These are phyloP conservation scores for Dromaius novaehollandiae DNA, from an alignment of 2,113 vertebrate genomes.

Conservation along the genomic window DNA sequence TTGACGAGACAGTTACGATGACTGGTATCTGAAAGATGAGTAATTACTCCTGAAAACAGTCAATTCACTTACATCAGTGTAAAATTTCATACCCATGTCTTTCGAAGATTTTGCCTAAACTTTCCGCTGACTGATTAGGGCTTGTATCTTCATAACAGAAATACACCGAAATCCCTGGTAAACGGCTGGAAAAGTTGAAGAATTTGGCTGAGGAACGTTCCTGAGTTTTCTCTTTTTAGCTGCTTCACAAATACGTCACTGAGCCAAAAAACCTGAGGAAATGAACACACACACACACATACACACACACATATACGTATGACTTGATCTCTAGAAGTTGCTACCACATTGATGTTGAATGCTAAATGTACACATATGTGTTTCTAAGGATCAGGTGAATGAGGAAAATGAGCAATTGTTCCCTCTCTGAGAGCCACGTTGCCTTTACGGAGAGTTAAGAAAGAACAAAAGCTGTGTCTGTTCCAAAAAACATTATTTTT, in stretches of 20 bases:
- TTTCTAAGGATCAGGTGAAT: not conserved
- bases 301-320: not conserved
- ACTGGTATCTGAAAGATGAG: fast-evolving
- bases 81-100: not conserved
- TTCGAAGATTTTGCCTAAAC: not conserved
- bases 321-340: not conserved
- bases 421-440: not conserved
- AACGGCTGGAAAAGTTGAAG: not conserved
- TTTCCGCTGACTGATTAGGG: not conserved
- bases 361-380: fast-evolving
- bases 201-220: not conserved
- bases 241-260: not conserved
- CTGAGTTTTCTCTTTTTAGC: not conserved
- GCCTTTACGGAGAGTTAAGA: not conserved
- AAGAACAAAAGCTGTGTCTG: not conserved
- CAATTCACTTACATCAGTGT: not conserved
- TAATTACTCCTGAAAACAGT: not conserved
- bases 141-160: not conserved
- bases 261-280: slow-evolving; percentile 53
- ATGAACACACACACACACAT: not conserved
- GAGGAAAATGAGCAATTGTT: not conserved
- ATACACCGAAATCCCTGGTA: not conserved
- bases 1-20: fast-evolving
- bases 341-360: fast-evolving
- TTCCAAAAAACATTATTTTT: not conserved